phyloP scores from a whole-genome alignment of 1,140 invertebrate genomes.

The Rhopalosiphum padi region DNA sequence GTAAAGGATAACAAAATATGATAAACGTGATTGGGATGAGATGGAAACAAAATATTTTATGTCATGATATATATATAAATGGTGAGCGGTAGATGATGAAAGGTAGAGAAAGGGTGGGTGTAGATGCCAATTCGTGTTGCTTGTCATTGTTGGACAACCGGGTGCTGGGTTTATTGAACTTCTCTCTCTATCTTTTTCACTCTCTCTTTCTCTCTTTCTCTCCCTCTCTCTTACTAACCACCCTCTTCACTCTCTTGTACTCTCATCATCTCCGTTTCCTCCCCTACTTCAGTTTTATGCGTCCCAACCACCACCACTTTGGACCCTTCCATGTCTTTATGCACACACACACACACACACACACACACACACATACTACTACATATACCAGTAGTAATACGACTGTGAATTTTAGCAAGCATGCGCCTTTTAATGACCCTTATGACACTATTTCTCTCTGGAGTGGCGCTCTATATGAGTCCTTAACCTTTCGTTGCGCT shows the following conservation, averaged over 20 bases:
- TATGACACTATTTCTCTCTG: background rate
- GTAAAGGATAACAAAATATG: background rate
- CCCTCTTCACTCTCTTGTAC: background rate
- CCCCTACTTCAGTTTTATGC: background rate
- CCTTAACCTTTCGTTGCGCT: background rate
- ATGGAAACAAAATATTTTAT: background rate
- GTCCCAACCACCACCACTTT: conserved; percentile 20
- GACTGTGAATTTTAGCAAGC: conserved; percentile 38
- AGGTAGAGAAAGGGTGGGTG: background rate
- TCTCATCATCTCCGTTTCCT: conserved; percentile 33
- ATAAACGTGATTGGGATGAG: background rate
- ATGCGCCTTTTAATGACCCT: conserved; percentile 39
- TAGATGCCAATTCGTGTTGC: background rate
- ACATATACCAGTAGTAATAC: background rate
- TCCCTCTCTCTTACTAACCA: conserved; percentile 50
- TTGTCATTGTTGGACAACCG: conserved; percentile 23
- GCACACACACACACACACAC: background rate
- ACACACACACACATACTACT: background rate
- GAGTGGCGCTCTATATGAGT: background rate
- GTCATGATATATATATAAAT: background rate
- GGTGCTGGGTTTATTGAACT: conserved; percentile 40
- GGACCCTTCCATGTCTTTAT: conserved; percentile 32
- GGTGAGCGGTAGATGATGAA: background rate
- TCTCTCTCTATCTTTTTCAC: background rate
- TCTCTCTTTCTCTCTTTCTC: background rate